Evolutionary conservation across 2,797 vertebrate genomes (phyloP).

Genomic region (Phyllotis vaccarum): DNA sequence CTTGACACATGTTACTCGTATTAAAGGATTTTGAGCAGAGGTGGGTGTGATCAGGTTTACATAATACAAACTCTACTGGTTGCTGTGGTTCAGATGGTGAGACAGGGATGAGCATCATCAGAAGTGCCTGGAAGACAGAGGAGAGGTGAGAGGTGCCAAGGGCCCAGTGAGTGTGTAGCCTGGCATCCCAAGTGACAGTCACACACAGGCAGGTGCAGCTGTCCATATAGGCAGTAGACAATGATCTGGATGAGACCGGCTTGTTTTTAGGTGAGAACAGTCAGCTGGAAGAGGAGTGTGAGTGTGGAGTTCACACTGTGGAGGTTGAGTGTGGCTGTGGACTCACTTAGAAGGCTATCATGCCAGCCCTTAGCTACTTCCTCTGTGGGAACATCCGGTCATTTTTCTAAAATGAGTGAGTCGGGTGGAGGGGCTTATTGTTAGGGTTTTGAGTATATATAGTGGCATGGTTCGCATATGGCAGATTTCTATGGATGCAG

Average conservation of each 20-base stretch:
- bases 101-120: background rate
- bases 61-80: background rate
- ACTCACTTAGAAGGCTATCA: background rate
- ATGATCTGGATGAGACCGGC: background rate
- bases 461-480: no score
- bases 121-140: background rate
- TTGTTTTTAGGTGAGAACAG: background rate
- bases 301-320: background rate
- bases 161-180: background rate
- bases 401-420: conserved; percentile 38
- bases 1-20: no score
- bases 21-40: background rate
- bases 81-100: background rate
- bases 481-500: no score
- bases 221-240: background rate
- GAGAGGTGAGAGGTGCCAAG: background rate
- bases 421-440: background rate
- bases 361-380: background rate
- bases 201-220: background rate
- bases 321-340: no score
- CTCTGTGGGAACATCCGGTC: background rate
- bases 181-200: background rate
- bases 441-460: no score
- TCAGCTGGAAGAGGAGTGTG: background rate
- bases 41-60: background rate